Evolutionary conservation across 2,888 invertebrate genomes (phyloP).

Genomic region (Drosophila paramelanica): DNA sequence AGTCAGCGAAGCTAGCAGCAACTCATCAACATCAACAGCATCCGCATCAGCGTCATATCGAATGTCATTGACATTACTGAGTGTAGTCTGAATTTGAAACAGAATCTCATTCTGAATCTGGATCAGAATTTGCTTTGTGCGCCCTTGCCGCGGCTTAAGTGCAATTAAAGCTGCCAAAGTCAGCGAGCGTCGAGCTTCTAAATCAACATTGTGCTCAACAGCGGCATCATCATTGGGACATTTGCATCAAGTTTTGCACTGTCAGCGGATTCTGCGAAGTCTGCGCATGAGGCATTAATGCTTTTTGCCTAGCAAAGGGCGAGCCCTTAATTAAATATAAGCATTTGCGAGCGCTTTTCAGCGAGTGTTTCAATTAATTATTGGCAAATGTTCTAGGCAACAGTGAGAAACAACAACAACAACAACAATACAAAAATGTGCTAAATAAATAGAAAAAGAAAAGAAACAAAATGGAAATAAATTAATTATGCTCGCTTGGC

Average conservation of each 20-base stretch:
- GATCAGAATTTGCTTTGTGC: constrained; percentile 43
- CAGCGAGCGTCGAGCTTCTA: constrained; percentile 25
- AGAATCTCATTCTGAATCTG: constrained; percentile 26
- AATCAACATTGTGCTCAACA: constrained; percentile 41
- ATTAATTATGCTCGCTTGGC: constrained; percentile 70
- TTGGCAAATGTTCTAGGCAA: constrained; percentile 55
- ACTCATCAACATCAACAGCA: constrained; percentile 13
- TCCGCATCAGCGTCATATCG: constrained; percentile 49
- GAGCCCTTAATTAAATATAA: constrained; percentile 54
- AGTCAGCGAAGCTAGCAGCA: constrained; percentile 63
- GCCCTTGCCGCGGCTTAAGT: constrained; percentile 56
- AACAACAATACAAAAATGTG: too few species aligned
- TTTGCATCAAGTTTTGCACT: constrained; percentile 40
- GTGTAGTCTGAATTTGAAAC: constrained; percentile 36
- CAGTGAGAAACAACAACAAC: too few species aligned
- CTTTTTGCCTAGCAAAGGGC: constrained; percentile 22
- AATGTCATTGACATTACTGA: constrained; percentile 67
- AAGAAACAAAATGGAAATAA: constrained; percentile 61
- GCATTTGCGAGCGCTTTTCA: constrained; percentile 5
- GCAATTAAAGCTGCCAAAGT: constrained; percentile 67
- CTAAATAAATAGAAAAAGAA: constrained; percentile 11
- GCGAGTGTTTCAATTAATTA: constrained; percentile 67
- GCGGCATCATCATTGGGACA: constrained; percentile 12
- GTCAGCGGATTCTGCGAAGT: constrained; percentile 34
- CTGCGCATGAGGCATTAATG: constrained; percentile 29